Evolutionary conservation across 2,797 vertebrate genomes (phyloP).

Genomic region (Syngnathus rostellatus): DNA sequence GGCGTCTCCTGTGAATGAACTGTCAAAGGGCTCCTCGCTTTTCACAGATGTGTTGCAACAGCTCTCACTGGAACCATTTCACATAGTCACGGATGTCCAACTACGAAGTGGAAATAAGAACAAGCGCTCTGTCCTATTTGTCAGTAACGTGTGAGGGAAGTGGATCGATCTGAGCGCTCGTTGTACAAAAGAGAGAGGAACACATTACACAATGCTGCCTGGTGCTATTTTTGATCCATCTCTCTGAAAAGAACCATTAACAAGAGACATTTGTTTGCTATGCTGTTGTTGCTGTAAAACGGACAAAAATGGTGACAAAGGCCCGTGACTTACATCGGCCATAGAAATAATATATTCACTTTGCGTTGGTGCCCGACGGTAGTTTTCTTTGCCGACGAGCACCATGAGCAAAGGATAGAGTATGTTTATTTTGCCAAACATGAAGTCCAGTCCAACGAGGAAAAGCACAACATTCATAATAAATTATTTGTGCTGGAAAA

Average conservation of each 20-base stretch:
- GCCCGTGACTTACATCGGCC: not conserved
- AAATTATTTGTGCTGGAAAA: not conserved
- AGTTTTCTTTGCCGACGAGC: slow-evolving; percentile 28
- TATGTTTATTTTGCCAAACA: slow-evolving; percentile 28
- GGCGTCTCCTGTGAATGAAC: not conserved
- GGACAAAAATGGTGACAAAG: not conserved
- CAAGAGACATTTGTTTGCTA: slow-evolving; percentile 29
- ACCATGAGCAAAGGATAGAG: slow-evolving; percentile 26
- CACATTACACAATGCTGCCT: slow-evolving; percentile 62
- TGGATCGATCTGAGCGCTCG: slow-evolving; percentile 58
- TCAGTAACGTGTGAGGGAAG: slow-evolving; percentile 57
- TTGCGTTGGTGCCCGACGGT: slow-evolving; percentile 3
- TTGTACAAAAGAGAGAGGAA: slow-evolving; percentile 44
- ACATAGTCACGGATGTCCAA: slow-evolving; percentile 49
- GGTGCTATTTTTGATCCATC: slow-evolving; percentile 60
- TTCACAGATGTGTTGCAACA: slow-evolving; percentile 10
- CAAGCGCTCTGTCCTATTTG: slow-evolving; percentile 32
- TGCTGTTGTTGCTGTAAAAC: slow-evolving; percentile 4
- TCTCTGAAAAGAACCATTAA: slow-evolving; percentile 31
- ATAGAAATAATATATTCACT: not conserved
- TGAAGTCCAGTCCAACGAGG: slow-evolving; percentile 36
- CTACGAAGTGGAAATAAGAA: slow-evolving; percentile 51
- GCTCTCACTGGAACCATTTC: slow-evolving; percentile 49
- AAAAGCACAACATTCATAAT: not conserved
- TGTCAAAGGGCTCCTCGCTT: not conserved